Conservation (phyloP, 2,113 vertebrate genomes). For the Perccottus glenii region DNA sequence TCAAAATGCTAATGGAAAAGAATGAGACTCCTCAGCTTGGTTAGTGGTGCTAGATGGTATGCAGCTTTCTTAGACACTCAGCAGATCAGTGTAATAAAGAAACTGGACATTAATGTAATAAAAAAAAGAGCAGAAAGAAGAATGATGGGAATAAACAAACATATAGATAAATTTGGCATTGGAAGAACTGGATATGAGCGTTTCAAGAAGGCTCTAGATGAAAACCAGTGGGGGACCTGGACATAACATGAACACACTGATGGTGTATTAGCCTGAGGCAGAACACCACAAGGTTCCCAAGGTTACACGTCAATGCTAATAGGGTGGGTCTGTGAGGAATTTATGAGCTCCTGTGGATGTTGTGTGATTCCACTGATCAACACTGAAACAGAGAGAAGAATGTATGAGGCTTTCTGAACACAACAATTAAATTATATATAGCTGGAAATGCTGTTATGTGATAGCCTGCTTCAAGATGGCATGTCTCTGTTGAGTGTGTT, state of each 20-base stretch:
- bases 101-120: neutral
- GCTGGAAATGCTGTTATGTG: neutral
- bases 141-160: neutral
- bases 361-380: constrained; percentile 39
- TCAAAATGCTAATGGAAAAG: constrained; percentile 66
- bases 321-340: constrained; percentile 63
- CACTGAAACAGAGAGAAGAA: constrained; percentile 6
- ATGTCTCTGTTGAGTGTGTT: constrained; percentile 16
- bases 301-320: constrained; percentile 73
- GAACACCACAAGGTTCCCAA: constrained; percentile 69
- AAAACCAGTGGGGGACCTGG: constrained; percentile 50
- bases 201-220: constrained; percentile 53
- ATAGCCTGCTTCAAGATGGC: neutral
- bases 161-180: constrained; percentile 13
- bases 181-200: constrained; percentile 45
- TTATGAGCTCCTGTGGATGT: constrained; percentile 57
- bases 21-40: constrained; percentile 26
- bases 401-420: neutral
- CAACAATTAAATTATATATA: constrained; percentile 12
- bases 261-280: constrained; percentile 60
- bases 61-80: constrained; percentile 23
- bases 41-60: neutral
- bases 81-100: constrained; percentile 13
- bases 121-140: neutral
- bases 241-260: constrained; percentile 37